Evolutionary conservation across 2,888 invertebrate species (phyloP).

Genomic region (Eurytoma adleriae): DNA sequence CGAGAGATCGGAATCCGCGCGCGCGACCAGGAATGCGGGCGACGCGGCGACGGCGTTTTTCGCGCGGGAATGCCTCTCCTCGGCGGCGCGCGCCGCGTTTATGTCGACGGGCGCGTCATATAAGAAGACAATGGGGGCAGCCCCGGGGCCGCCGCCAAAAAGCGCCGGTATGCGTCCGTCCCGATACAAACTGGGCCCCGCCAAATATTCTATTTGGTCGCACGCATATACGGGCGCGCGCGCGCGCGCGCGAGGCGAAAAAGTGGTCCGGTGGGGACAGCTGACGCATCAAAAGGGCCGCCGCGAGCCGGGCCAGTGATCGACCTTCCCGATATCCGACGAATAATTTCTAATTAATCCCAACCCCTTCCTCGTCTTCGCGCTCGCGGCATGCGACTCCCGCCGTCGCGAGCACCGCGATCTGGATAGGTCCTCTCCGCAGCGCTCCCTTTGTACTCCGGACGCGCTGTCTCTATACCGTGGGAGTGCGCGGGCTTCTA

Average conservation of each 20-base stretch:
- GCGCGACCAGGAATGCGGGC: conserved; percentile 40
- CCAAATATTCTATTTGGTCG: not conserved
- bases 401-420: not conserved
- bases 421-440: too few relatives aligned
- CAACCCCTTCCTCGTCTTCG: conserved; percentile 46
- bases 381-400: conserved; percentile 19
- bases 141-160: not conserved
- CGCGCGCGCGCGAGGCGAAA: conserved; percentile 52
- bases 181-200: not conserved
- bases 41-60: not conserved
- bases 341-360: conserved; percentile 73
- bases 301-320: conserved; percentile 56
- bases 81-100: conserved; percentile 19
- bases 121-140: too few relatives aligned
- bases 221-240: not conserved
- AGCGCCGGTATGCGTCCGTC: not conserved
- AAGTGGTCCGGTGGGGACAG: conserved; percentile 68
- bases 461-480: not conserved
- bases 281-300: conserved; percentile 62
- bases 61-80: not conserved
- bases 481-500: too few relatives aligned
- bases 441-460: too few relatives aligned
- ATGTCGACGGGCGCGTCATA: not conserved
- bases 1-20: conserved; percentile 14
- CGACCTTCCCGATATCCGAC: conserved; percentile 63